Evolutionary conservation across 2,797 vertebrate genomes (phyloP).

Genomic region (Melanotaenia maccullochi): DNA sequence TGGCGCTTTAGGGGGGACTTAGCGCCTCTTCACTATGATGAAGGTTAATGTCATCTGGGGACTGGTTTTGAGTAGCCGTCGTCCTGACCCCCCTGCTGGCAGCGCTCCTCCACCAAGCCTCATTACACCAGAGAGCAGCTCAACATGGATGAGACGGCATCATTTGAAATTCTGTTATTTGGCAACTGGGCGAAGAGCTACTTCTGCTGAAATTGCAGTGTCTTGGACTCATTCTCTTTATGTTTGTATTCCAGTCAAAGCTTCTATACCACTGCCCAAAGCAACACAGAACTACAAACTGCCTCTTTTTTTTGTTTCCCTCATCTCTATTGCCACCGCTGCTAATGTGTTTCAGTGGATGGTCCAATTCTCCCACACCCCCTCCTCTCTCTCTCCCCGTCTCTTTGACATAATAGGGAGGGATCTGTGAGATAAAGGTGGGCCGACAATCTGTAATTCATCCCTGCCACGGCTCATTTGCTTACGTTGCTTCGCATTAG

Average conservation of each 20-base stretch:
- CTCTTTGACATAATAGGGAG: conserved; percentile 84
- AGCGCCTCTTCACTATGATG: conserved; percentile 82
- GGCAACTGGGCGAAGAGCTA: conserved; percentile 48
- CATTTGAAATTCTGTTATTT: conserved; percentile 68
- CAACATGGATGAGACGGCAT: conserved; percentile 56
- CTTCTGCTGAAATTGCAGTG: conserved; percentile 45
- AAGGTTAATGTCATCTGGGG: conserved; percentile 84
- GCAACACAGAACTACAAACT: conserved; percentile 31
- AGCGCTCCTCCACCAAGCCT: conserved; percentile 63
- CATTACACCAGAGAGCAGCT: conserved; percentile 74
- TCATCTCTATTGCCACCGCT: conserved; percentile 29
- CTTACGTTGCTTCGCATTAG: conserved; percentile 86
- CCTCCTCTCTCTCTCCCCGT: conserved; percentile 10
- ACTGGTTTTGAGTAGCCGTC: conserved; percentile 67
- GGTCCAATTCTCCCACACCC: conserved; percentile 32
- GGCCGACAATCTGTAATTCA: conserved; percentile 85
- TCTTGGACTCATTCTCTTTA: conserved; percentile 46
- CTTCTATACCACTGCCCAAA: conserved; percentile 22
- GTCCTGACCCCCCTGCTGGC: conserved; percentile 41
- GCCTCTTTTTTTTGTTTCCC: conserved; percentile 30
- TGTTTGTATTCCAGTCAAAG: conserved; percentile 38
- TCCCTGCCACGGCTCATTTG: conserved; percentile 87
- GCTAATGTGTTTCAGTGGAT: conserved; percentile 53
- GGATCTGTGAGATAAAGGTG: conserved; percentile 79
- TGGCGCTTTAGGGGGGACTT: conserved; percentile 76